Conservation (phyloP, 2,797 vertebrate genomes). For the Lagocephalus sceleratus region DNA sequence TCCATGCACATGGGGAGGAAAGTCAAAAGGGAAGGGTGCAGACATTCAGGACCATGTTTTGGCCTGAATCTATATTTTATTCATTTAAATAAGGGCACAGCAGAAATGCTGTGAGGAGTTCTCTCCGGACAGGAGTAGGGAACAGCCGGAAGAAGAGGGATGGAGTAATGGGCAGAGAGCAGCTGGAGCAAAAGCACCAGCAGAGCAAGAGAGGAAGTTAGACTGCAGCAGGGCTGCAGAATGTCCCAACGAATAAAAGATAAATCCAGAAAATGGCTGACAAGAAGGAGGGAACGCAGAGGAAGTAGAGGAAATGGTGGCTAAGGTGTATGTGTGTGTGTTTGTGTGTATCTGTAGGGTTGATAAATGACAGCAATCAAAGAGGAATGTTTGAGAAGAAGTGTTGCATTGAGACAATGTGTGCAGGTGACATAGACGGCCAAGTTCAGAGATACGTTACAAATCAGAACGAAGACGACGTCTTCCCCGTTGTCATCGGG, state of each 20-base stretch:
- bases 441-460: not conserved
- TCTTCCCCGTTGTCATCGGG: no score
- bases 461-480: not conserved
- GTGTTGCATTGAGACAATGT: constrained; percentile 13
- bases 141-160: not conserved
- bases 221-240: not conserved
- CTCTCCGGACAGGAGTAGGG: not conserved
- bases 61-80: no score
- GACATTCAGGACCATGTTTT: no score
- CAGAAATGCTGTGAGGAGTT: no score
- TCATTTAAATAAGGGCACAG: no score
- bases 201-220: not conserved
- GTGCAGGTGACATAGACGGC: constrained; percentile 7
- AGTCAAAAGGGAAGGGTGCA: no score
- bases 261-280: not conserved
- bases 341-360: not conserved
- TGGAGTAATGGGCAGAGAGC: not conserved
- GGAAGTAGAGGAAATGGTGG: not conserved
- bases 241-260: no score
- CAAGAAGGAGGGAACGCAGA: not conserved
- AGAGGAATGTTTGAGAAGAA: constrained; percentile 2
- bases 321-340: constrained; percentile 4
- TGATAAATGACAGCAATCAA: constrained; percentile 41
- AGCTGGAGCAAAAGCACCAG: not conserved
- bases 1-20: no score